Percentiles rank a stretch among this genome's conserved stretches.
These are phyloP conservation scores for Catharus ustulatus DNA, from an alignment of 2,797 vertebrate genomes.

Conservation along the genomic window DNA sequence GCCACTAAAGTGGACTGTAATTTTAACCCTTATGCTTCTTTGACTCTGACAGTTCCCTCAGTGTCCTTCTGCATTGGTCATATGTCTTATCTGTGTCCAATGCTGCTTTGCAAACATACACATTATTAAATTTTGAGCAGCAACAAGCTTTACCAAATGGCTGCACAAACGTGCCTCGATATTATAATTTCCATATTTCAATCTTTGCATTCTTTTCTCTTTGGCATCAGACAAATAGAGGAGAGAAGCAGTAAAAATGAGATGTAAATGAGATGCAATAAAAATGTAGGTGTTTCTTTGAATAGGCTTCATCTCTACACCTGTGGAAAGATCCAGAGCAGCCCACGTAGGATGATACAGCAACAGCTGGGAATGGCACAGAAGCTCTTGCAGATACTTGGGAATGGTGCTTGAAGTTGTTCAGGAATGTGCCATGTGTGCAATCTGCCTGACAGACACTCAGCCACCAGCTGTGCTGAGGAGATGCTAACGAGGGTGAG, in stretches of 20 bases:
- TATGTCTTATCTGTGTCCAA: not conserved
- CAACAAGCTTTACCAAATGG: not conserved
- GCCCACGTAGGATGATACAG: not conserved
- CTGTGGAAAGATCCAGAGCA: not conserved
- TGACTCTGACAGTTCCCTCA: not conserved
- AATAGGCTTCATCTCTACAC: not conserved
- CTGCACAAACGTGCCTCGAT: not conserved
- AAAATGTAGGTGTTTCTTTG: not conserved
- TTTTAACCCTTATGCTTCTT: not conserved
- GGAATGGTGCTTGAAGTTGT: not conserved
- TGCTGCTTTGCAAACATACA: not conserved
- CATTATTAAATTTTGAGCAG: not conserved
- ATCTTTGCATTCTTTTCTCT: not conserved
- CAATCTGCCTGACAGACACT: not conserved
- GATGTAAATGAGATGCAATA: not conserved
- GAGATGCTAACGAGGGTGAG: rapidly evolving
- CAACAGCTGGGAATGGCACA: not conserved
- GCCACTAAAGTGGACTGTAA: not conserved
- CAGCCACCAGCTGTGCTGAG: rapidly evolving
- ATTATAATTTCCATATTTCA: not conserved
- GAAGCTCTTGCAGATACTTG: not conserved
- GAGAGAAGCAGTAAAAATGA: not conserved
- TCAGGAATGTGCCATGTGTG: not conserved
- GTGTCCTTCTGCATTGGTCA: not conserved
- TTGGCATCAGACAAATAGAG: not conserved